Evolutionary conservation across 1,140 invertebrate species (phyloP).

Genomic region (Leucophenga varia): DNA sequence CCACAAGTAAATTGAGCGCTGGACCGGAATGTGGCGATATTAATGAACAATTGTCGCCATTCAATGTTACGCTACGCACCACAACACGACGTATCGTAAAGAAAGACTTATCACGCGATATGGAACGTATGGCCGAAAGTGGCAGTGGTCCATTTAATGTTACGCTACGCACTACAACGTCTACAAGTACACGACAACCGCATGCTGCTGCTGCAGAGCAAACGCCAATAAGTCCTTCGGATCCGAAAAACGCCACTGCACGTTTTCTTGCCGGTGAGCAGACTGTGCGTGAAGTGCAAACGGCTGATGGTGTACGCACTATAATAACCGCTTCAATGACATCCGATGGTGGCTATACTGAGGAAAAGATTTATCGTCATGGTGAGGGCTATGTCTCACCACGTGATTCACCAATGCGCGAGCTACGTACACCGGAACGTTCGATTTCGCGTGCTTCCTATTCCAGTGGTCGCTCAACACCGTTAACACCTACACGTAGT

Average conservation of each 20-base stretch:
- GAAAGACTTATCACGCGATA: constrained; percentile 21
- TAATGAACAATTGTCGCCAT: constrained; percentile 65
- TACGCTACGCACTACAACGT: constrained; percentile 11
- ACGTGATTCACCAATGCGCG: constrained; percentile 29
- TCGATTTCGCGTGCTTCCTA: constrained; percentile 38
- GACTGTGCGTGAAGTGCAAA: constrained; percentile 35
- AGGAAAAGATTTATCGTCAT: constrained; percentile 50
- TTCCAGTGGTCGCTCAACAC: constrained; percentile 41
- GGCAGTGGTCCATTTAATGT: constrained; percentile 13
- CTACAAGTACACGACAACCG: not conserved
- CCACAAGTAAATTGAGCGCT: constrained; percentile 38
- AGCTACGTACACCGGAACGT: constrained; percentile 2
- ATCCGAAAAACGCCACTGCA: constrained; percentile 9
- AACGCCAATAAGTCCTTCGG: not conserved
- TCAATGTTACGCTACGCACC: constrained; percentile 46
- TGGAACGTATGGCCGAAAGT: constrained; percentile 11
- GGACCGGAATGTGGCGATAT: constrained; percentile 60
- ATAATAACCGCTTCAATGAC: constrained; percentile 51
- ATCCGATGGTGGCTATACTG: constrained; percentile 42
- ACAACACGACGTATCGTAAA: constrained; percentile 30
- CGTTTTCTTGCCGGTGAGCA: constrained; percentile 42
- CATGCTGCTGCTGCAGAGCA: not conserved
- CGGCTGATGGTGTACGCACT: constrained; percentile 45
- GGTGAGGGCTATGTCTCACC: constrained; percentile 51
- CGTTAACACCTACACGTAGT: constrained; percentile 42